A percentile compares a stretch with the other conserved stretches of the same genome.
Conservation (phyloP, 2,113 vertebrate genomes). For the Gorsachius goisagi region DNA sequence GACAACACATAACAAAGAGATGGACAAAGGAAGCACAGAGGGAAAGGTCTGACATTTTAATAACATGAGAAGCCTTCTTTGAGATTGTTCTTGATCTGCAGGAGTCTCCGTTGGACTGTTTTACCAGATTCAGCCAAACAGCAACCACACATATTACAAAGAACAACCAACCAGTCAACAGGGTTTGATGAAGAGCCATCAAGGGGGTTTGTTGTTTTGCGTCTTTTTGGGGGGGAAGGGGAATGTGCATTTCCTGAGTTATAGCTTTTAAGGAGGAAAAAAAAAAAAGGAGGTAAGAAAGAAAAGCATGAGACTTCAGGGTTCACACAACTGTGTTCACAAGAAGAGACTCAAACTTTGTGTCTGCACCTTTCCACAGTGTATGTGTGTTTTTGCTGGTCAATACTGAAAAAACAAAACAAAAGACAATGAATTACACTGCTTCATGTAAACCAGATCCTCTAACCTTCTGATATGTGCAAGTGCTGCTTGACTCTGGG, state of each 20-base stretch:
- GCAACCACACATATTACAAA: neutral
- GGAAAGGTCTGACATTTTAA: neutral
- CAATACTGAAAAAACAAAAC: neutral
- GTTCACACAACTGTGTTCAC: neutral
- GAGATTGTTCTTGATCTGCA: neutral
- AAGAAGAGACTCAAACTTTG: neutral
- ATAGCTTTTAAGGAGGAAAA: neutral
- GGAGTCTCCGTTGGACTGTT: neutral
- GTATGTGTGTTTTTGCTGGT: neutral
- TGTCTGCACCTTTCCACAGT: neutral
- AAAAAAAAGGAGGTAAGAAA: neutral
- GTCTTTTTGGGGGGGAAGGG: too few species aligned
- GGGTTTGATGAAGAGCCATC: neutral
- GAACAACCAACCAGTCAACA: neutral
- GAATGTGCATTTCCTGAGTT: neutral
- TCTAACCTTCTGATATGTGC: neutral
- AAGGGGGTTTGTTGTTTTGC: neutral
- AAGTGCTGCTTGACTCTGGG: neutral
- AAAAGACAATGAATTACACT: neutral
- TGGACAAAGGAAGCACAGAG: rapidly evolving
- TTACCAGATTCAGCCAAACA: neutral
- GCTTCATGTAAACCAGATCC: neutral
- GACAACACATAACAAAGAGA: neutral
- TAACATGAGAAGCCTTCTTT: neutral
- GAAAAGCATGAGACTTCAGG: neutral